A percentile compares a stretch with the other conserved stretches of the same genome.
phyloP scores from a whole-genome alignment of 2,888 invertebrate genomes.

The Drosophila nr. fundita region DNA sequence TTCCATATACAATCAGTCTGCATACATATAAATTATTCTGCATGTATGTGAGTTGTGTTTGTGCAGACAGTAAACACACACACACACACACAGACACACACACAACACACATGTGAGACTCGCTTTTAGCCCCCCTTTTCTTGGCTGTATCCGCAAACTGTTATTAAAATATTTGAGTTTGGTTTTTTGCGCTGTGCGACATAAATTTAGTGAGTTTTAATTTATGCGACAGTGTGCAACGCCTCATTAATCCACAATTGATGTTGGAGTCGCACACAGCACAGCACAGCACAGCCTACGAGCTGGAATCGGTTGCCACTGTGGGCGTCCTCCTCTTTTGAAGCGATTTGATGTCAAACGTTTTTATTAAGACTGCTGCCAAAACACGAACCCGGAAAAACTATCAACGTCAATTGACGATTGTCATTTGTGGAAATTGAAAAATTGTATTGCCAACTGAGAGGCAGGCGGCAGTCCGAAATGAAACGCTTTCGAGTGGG shows the following conservation, averaged over 20 bases:
- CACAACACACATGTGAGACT: slow-evolving; percentile 52
- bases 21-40: slow-evolving; percentile 5
- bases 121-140: slow-evolving; percentile 9
- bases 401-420: slow-evolving; percentile 69
- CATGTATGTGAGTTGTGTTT: slow-evolving; percentile 54
- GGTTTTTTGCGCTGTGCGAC: slow-evolving; percentile 28
- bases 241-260: slow-evolving; percentile 61
- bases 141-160: slow-evolving; percentile 16
- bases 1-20: slow-evolving; percentile 10
- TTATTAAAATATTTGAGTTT: slow-evolving; percentile 59
- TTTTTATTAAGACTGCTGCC: slow-evolving; percentile 60
- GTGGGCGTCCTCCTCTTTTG: slow-evolving; percentile 59
- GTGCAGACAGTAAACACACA: slow-evolving; percentile 70
- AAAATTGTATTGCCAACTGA: slow-evolving; percentile 61
- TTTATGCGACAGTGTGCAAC: slow-evolving; percentile 56
- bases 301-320: slow-evolving; percentile 11
- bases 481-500: slow-evolving; percentile 46
- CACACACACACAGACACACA: slow-evolving; percentile 35
- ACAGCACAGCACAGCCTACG: slow-evolving; percentile 19
- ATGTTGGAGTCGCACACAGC: slow-evolving; percentile 25
- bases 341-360: slow-evolving; percentile 58
- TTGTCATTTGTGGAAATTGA: slow-evolving; percentile 73
- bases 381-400: slow-evolving; percentile 64
- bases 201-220: slow-evolving; percentile 37
- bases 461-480: slow-evolving; percentile 15